A percentile compares a stretch with the other conserved stretches of the same genome.
These are phyloP conservation scores for Ciconia stormi DNA, from an alignment of 2,113 vertebrate species.

Conservation along the genomic window DNA sequence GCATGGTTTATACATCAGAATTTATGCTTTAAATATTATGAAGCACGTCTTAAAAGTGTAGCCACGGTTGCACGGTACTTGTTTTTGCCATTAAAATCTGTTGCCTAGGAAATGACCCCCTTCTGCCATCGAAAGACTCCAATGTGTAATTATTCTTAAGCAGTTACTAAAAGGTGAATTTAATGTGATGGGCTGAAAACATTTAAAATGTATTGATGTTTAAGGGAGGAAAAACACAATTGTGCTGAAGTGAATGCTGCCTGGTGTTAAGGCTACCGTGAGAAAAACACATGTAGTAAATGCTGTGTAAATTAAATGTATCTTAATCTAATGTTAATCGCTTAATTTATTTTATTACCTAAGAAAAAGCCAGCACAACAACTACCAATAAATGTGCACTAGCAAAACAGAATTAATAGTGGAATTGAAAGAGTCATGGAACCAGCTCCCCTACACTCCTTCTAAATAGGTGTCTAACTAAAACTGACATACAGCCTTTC, in stretches of 20 bases:
- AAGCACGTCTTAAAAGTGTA: background rate
- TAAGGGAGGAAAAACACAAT: background rate
- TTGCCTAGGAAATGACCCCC: constrained; percentile 59
- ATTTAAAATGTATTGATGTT: background rate
- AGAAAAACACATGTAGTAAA: background rate
- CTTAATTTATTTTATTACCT: background rate
- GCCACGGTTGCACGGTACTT: background rate
- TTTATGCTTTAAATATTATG: background rate
- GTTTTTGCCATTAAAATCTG: constrained; percentile 2
- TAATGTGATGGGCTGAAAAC: background rate
- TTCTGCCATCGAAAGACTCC: background rate
- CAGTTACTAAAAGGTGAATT: constrained; percentile 18
- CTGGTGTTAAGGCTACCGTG: background rate
- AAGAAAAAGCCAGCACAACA: background rate
- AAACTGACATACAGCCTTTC: background rate
- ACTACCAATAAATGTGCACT: background rate
- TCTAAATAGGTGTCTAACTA: background rate
- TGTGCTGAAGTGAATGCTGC: background rate
- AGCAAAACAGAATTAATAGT: background rate
- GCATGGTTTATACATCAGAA: background rate
- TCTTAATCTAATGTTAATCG: background rate
- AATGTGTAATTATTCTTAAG: background rate
- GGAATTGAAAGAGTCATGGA: background rate
- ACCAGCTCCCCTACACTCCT: background rate
- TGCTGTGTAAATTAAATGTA: background rate